phyloP scores from a whole-genome alignment of 2,113 vertebrate genomes.

The Ondatra zibethicus region DNA sequence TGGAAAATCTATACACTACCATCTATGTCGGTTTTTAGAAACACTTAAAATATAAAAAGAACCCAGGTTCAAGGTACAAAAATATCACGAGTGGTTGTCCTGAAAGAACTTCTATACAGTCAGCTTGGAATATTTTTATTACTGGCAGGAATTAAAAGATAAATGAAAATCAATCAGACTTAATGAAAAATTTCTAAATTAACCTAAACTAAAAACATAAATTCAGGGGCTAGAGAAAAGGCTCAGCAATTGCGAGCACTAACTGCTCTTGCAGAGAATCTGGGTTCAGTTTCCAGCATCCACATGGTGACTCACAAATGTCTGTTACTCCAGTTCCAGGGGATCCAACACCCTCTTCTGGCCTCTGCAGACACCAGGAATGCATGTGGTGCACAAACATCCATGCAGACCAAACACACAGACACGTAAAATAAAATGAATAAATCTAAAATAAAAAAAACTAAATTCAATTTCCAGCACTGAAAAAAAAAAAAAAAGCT shows the following conservation, averaged over 20 bases:
- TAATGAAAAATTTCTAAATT: slow-evolving; percentile 34
- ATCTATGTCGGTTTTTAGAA: not conserved
- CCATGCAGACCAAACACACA: too few relatives aligned
- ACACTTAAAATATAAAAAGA: not conserved
- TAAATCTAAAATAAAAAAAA: not conserved
- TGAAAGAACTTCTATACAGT: not conserved
- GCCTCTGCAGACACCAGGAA: not conserved
- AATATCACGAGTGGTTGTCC: not conserved
- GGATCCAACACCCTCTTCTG: not conserved
- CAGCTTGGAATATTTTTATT: slow-evolving; percentile 24
- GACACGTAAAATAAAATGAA: not conserved
- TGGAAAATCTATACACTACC: not conserved
- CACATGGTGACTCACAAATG: not conserved
- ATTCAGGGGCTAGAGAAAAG: not conserved
- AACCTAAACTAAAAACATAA: not conserved
- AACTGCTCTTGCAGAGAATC: not conserved
- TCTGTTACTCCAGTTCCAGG: not conserved
- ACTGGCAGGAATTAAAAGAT: not conserved
- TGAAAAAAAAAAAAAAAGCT: not conserved
- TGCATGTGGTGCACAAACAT: too few relatives aligned
- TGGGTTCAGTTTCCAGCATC: not conserved
- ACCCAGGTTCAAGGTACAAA: not conserved
- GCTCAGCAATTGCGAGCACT: not conserved
- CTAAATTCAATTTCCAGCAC: not conserved
- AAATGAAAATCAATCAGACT: not conserved